phyloP scores from a whole-genome alignment of 35 echinoderm and acorn worm genomes.

The Apostichopus californicus region DNA sequence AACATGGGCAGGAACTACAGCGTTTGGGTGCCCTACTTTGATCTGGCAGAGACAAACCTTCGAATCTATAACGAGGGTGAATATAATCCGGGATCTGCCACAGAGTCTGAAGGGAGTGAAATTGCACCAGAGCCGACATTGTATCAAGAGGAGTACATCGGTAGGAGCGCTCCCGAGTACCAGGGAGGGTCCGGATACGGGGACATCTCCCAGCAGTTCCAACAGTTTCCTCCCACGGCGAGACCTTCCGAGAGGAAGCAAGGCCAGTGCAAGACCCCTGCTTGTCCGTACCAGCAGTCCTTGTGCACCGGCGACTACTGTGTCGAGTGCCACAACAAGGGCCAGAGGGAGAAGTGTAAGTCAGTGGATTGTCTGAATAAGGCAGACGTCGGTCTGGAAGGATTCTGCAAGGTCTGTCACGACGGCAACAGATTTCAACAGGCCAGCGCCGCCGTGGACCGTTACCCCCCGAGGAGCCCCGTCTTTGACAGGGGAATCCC shows the following conservation, averaged over 20 bases:
- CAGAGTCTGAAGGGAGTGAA: background rate
- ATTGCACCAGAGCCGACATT: background rate
- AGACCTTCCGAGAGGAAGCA: background rate
- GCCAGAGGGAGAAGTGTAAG: conserved; percentile 41
- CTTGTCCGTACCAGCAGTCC: conserved; percentile 63
- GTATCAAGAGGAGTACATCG: background rate
- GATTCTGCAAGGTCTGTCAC: conserved; percentile 83
- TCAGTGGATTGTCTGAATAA: conserved; percentile 72
- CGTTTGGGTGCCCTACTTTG: conserved; percentile 73
- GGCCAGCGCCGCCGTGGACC: background rate
- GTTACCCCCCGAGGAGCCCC: background rate
- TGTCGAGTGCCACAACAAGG: conserved; percentile 66
- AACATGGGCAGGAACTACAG: conserved; percentile 4
- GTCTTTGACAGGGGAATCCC: background rate
- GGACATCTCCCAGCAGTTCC: background rate
- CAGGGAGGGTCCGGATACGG: background rate
- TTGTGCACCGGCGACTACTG: conserved; percentile 77
- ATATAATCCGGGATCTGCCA: conserved; percentile 54
- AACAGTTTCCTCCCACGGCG: background rate
- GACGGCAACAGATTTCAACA: conserved; percentile 69
- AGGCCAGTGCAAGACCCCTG: conserved; percentile 64
- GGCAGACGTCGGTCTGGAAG: conserved; percentile 54
- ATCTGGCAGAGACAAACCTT: conserved; percentile 66
- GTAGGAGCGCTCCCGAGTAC: background rate
- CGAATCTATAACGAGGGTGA: conserved; percentile 70